Evolutionary conservation across 2,797 vertebrate species (phyloP).

Genomic region (Sebastes iracundus): DNA sequence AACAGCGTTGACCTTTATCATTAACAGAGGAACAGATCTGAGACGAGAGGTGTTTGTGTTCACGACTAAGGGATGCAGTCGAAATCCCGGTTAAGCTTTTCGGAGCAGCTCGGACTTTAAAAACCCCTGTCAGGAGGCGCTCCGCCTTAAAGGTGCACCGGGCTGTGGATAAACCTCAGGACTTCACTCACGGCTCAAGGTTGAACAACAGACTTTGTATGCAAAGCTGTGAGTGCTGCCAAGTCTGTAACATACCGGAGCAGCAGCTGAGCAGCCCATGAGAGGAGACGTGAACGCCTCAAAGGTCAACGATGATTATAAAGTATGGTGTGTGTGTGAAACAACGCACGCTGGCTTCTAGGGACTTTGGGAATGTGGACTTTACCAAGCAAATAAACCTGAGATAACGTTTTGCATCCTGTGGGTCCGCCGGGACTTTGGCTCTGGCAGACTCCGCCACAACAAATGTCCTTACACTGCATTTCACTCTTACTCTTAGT

Average conservation of each 20-base stretch:
- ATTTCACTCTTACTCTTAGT: not conserved
- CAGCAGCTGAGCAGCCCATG: not conserved
- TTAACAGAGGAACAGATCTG: not conserved
- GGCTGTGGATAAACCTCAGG: constrained; percentile 8
- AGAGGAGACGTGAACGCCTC: not conserved
- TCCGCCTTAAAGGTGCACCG: not conserved
- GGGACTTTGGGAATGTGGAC: not conserved
- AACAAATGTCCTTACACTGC: not conserved
- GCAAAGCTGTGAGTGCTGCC: constrained; percentile 8
- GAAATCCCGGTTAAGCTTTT: constrained; percentile 27
- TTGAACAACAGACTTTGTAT: constrained; percentile 31
- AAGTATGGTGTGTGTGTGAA: not conserved
- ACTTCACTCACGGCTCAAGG: constrained; percentile 8
- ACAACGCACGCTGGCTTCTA: not conserved
- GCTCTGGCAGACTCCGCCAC: not conserved
- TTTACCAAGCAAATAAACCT: constrained; percentile 26
- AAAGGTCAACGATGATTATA: constrained; percentile 36
- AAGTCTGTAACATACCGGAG: not conserved
- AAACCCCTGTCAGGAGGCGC: not conserved
- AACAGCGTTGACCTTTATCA: not conserved
- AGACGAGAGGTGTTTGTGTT: not conserved
- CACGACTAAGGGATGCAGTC: not conserved
- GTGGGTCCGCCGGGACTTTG: not conserved
- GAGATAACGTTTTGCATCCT: constrained; percentile 17
- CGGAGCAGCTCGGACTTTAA: constrained; percentile 2